A percentile compares a stretch with the other conserved stretches of the same genome.
Evolutionary conservation across 2,888 invertebrate species (phyloP).

Genomic region (Dolomedes plantarius): DNA sequence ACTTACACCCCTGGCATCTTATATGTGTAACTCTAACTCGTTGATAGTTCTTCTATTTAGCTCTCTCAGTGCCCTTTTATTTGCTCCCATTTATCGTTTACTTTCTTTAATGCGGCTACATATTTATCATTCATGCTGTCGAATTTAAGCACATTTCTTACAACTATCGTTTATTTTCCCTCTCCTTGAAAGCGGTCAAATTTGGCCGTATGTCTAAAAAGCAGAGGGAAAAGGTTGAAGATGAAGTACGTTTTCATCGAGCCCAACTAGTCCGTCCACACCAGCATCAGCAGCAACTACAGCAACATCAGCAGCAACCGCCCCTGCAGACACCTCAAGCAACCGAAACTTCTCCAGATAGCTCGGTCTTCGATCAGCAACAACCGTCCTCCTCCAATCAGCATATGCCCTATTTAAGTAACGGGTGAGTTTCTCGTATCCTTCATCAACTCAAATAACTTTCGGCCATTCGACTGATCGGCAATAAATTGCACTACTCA

Average conservation of each 20-base stretch:
- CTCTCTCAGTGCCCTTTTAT: no score
- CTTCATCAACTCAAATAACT: no score
- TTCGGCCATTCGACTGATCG: no score
- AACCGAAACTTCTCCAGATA: conserved; percentile 89
- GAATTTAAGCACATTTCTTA: no score
- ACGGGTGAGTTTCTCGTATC: conserved; percentile 82
- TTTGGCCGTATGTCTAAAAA: conserved; percentile 99
- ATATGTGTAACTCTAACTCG: no score
- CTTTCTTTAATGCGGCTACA: no score
- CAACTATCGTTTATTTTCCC: no score
- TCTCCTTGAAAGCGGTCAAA: conserved; percentile 93
- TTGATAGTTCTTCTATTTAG: no score
- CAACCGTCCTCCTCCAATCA: conserved; percentile 89
- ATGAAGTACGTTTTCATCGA: conserved; percentile 94
- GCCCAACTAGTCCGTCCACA: conserved; percentile 72
- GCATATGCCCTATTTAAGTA: conserved; percentile 86
- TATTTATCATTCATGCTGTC: no score
- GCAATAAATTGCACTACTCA: no score
- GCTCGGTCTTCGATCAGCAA: conserved; percentile 85
- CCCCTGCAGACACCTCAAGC: conserved; percentile 55
- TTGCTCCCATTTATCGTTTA: no score
- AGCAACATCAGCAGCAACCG: conserved; percentile 39
- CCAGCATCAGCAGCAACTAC: conserved; percentile 25
- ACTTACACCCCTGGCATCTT: no score
- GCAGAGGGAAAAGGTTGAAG: conserved; percentile 98